Evolutionary conservation across 2,888 invertebrate species (phyloP).

Genomic region (Drosophila villosipedis): DNA sequence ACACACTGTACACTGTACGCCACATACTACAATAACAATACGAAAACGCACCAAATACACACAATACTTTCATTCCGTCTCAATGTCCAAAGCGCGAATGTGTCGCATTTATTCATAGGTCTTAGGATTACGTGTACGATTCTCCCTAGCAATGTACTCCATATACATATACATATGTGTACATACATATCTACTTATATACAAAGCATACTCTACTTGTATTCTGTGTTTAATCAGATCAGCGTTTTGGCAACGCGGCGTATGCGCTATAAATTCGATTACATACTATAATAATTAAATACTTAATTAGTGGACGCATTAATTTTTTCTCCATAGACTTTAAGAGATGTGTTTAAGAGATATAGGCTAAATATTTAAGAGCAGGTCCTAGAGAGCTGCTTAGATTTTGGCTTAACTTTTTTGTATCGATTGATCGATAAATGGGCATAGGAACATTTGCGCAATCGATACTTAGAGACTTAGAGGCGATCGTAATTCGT

Average conservation of each 20-base stretch:
- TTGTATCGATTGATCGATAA: constrained; percentile 43
- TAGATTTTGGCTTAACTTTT: constrained; percentile 48
- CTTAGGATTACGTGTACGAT: constrained; percentile 66
- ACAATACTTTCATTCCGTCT: constrained; percentile 70
- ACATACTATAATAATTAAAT: constrained; percentile 6
- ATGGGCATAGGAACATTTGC: constrained; percentile 23
- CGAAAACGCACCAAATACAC: constrained; percentile 18
- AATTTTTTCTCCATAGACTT: constrained; percentile 52
- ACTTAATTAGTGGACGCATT: constrained; percentile 62
- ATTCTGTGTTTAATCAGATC: constrained; percentile 60
- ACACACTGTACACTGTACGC: constrained; percentile 16
- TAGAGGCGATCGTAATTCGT: constrained; percentile 54
- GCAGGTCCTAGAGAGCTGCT: constrained; percentile 68
- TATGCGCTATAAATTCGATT: constrained; percentile 48
- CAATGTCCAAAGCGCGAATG: constrained; percentile 69
- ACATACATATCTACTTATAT: constrained; percentile 23
- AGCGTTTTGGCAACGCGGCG: constrained; percentile 51
- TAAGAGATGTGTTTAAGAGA: constrained; percentile 63
- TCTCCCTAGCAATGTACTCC: constrained; percentile 64
- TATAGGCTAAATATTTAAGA: constrained; percentile 61
- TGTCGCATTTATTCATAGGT: constrained; percentile 64
- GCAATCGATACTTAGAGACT: constrained; percentile 50
- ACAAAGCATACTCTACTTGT: constrained; percentile 27
- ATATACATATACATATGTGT: constrained; percentile 27
- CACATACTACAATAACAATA: background rate